Evolutionary conservation across 2,888 invertebrate species (phyloP).

Genomic region (Coelogynopora nodosa): DNA sequence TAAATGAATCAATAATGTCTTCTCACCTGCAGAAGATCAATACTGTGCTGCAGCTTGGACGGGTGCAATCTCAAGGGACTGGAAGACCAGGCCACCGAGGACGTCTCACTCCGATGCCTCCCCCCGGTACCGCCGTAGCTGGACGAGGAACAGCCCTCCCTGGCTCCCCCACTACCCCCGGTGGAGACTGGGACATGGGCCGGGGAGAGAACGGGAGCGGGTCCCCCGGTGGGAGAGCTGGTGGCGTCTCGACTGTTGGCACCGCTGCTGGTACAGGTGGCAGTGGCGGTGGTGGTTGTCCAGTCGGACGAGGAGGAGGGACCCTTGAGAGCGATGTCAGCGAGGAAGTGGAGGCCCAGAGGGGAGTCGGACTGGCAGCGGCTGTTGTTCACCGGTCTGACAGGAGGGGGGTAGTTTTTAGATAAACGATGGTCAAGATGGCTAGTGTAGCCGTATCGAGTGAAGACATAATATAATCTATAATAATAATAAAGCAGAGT

Average conservation of each 20-base stretch:
- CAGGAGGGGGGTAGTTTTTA: too few relatives aligned
- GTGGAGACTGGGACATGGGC: background rate
- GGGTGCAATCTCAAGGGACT: background rate
- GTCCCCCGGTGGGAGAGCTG: background rate
- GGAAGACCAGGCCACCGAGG: background rate
- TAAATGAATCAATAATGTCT: too few relatives aligned
- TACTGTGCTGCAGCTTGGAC: background rate
- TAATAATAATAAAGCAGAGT: too few relatives aligned
- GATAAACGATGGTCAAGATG: too few relatives aligned
- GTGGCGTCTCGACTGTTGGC: background rate
- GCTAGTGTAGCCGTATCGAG: too few relatives aligned
- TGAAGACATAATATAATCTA: too few relatives aligned
- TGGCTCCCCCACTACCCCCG: background rate
- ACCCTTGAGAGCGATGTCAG: slow-evolving; percentile 32
- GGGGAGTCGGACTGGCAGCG: slow-evolving; percentile 13
- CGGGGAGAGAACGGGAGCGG: background rate
- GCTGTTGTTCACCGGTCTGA: slow-evolving; percentile 1
- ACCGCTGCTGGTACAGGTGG: background rate
- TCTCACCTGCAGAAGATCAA: background rate
- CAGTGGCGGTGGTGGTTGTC: background rate
- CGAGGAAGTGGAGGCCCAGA: background rate
- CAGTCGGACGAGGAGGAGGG: background rate
- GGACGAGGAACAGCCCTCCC: background rate
- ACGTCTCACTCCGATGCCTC: background rate
- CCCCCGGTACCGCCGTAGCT: background rate